Base-by-base conservation (phyloP, 2,113 vertebrate genomes). In the Microtus montanus region DNA sequence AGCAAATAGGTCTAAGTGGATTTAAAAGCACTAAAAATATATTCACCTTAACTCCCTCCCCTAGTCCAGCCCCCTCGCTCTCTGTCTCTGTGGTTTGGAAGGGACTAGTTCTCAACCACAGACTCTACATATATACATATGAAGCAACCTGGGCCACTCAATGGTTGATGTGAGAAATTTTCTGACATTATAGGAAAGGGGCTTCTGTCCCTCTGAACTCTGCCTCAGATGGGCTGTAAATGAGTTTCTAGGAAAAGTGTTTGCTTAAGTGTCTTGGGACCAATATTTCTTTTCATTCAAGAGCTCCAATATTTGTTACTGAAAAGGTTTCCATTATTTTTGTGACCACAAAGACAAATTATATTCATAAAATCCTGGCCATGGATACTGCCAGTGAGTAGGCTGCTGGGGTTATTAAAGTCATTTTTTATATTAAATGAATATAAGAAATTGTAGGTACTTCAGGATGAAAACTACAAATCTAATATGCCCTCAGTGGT, bases 161-260 rank as follows among this genome's bases (percentile, higher is more conserved):
- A 92, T 6, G 20, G n/a, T 78, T 49, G 26, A 89, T 47, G 75
- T 1, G 90, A 28, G 41, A 64, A 88, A 74, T n/a, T 64, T 87
- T 91, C 87, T 92, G 38, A 35, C 93, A 90, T 24, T 44, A 68
- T 0, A 87, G 28, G 58, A 52, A 54, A 91, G 24, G 63, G 13
- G 0, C 61, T 91, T 7, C 41, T 58, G 90, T 66, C 89, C 49
- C 7, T 47, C 49, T 64, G 54, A 93, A 49, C 30, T 44, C 20
- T 91, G 47, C 7, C 47, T 95, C 77, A 38, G 58, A 92, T 71
- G 26, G 10, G 83, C n/a, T 87, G 38, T 75, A 77, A 91, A 90
- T 74, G 80, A 26, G 66, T 92, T 95, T 95, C 89, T 94, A 74
- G 19, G 28, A 89, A 87, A 92, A 94, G 41, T 1, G 35, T 96